Evolutionary conservation across 1,140 invertebrate genomes (phyloP), one percentile per base, ranked within the genome.

Genomic region (Drosophila kepulauana): DNA sequence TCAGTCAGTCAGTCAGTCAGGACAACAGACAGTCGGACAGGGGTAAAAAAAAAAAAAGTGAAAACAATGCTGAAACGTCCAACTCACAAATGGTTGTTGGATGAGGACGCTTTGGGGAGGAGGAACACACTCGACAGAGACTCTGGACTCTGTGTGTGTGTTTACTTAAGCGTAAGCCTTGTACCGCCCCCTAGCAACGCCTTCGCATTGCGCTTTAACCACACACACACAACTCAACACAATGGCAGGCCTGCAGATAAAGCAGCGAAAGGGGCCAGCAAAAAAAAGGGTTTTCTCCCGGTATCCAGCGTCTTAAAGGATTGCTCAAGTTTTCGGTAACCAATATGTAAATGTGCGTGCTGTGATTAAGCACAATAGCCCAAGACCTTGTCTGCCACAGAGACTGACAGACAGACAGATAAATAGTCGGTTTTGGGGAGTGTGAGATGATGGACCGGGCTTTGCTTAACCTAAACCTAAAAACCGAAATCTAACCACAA

Each of bases 341-440:
- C 85, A 89, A 89, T 89, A 89, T 89, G 85, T 89, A 89, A 89
- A 89, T 89, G 85, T 89, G 85, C 85, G 85, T 89, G 85, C 88
- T 89, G 85, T 89, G 85, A 89, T 89, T 89, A 89, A 89, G 85
- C 85, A 89, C 81, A 89, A 89, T 66, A 45, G 68, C 48, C 46
- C 15, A 48, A 62, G 56, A 67, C 63, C 70, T 25, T 25, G 20
- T 3, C 20, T 20, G 20, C 20, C 20, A 20, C 69, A 79, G 30
- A 38, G 13, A 59, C 48, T n/a, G 48, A 28, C 49, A 64, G 48
- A 51, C 48, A 41, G 57, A 59, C 66, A 80, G 51, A 82, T 61
- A 56, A 66, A 74, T 51, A 43, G 38, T 38, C 1, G 20, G 20
- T 25, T 25, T 25, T 25, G 20, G 49, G 16, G 3, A 30, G 49